Percentiles rank a stretch among this genome's conserved stretches.
These are phyloP conservation scores for Hydrolagus affinis DNA, from an alignment of 2,113 vertebrate genomes.

Conservation along the genomic window DNA sequence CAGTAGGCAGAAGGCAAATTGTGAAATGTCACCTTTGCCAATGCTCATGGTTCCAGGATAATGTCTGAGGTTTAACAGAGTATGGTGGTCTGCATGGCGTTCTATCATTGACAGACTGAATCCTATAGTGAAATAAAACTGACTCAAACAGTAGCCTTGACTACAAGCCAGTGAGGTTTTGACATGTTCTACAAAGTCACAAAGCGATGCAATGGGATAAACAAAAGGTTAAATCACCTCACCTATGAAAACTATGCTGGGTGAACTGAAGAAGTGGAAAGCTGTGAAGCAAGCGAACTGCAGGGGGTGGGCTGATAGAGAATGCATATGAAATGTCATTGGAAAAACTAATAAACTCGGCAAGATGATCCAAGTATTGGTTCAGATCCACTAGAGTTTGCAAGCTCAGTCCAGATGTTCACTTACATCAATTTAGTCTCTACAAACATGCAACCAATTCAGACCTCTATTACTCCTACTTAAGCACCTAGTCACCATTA, in stretches of 20 bases:
- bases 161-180: neutral
- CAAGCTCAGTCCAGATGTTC: neutral
- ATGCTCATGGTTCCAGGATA: neutral
- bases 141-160: neutral
- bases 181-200: neutral
- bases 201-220: neutral
- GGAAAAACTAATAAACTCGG: neutral
- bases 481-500: neutral
- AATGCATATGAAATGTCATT: neutral
- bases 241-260: neutral
- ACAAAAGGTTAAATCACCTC: too few relatives aligned
- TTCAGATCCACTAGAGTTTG: neutral
- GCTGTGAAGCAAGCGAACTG: neutral
- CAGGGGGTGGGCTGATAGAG: too few relatives aligned
- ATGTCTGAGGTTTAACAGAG: neutral
- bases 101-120: neutral
- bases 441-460: constrained; percentile 2
- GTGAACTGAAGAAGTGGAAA: neutral
- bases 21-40: neutral
- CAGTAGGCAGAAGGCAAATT: constrained; percentile 1
- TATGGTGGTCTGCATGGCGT: neutral
- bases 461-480: constrained; percentile 2
- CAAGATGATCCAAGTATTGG: constrained; percentile 4
- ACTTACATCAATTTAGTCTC: constrained; percentile 11
- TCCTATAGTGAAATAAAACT: neutral